Percentiles rank a stretch among this genome's conserved stretches.
phyloP scores from a whole-genome alignment of 2,888 invertebrate genomes.

The Conomelus anceps region DNA sequence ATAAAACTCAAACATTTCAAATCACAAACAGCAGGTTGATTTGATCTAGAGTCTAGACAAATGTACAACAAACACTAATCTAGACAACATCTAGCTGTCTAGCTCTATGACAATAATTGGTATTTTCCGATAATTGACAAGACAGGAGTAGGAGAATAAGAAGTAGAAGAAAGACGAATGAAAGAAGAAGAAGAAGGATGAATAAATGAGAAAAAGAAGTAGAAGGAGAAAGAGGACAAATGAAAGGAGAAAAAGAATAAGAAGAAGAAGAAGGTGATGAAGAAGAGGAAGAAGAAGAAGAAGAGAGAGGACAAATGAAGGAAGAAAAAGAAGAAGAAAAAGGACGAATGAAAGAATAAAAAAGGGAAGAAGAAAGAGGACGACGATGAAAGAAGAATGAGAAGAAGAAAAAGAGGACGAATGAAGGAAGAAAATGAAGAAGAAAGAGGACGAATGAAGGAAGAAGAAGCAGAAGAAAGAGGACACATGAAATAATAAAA shows the following conservation, averaged over 20 bases:
- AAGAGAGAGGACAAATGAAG: background rate
- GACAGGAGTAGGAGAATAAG: background rate
- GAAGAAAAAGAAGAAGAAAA: background rate
- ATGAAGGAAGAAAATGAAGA: background rate
- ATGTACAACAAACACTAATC: too few relatives aligned
- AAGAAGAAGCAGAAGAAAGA: too few relatives aligned
- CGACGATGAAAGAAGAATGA: background rate
- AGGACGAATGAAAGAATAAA: background rate
- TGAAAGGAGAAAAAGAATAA: background rate
- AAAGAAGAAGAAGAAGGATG: background rate
- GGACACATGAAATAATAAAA: background rate
- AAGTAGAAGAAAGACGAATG: background rate
- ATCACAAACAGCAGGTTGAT: too few relatives aligned
- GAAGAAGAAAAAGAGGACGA: background rate
- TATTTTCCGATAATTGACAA: too few relatives aligned
- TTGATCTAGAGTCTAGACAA: too few relatives aligned
- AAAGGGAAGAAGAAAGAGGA: background rate
- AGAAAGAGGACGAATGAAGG: too few relatives aligned
- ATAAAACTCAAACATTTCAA: too few relatives aligned
- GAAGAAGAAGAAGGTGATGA: too few relatives aligned
- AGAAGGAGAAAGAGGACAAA: background rate
- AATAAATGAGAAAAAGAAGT: background rate
- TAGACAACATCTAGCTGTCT: too few relatives aligned
- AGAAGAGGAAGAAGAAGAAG: background rate
- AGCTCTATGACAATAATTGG: too few relatives aligned